phyloP scores from a whole-genome alignment of 2,113 vertebrate genomes.

The Zapus hudsonius region DNA sequence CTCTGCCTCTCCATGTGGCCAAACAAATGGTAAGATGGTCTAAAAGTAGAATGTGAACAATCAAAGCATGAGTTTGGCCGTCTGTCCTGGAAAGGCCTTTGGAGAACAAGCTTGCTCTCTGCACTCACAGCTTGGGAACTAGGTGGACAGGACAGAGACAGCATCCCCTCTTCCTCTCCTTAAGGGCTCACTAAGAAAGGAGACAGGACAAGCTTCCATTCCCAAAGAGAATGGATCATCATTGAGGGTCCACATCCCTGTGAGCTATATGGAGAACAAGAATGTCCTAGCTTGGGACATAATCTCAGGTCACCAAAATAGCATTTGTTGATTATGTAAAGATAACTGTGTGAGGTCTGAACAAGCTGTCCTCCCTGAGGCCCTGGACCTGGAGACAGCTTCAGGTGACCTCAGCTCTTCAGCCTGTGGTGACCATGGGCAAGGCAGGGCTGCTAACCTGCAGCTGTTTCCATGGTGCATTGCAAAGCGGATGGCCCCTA shows the following conservation, averaged over 20 bases:
- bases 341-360: not conserved
- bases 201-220: no score
- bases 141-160: no score
- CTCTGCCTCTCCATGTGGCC: not conserved
- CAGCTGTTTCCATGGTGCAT: not conserved
- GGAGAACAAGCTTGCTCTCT: not conserved
- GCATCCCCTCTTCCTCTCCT: not conserved
- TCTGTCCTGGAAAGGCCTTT: not conserved
- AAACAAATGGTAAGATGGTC: not conserved
- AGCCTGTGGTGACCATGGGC: not conserved
- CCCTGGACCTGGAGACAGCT: not conserved
- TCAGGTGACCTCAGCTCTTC: not conserved
- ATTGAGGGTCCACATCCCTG: not conserved
- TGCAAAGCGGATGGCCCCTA: not conserved
- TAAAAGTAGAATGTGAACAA: not conserved
- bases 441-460: not conserved
- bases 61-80: not conserved
- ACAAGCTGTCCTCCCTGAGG: accelerated
- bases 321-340: not conserved
- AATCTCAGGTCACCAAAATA: not conserved
- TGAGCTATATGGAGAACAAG: not conserved
- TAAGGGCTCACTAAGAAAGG: not conserved
- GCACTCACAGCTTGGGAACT: not conserved
- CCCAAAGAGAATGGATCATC: not conserved
- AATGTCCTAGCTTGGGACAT: not conserved